Evolutionary conservation across 2,888 invertebrate genomes (phyloP).

Genomic region (Torymus auratus): DNA sequence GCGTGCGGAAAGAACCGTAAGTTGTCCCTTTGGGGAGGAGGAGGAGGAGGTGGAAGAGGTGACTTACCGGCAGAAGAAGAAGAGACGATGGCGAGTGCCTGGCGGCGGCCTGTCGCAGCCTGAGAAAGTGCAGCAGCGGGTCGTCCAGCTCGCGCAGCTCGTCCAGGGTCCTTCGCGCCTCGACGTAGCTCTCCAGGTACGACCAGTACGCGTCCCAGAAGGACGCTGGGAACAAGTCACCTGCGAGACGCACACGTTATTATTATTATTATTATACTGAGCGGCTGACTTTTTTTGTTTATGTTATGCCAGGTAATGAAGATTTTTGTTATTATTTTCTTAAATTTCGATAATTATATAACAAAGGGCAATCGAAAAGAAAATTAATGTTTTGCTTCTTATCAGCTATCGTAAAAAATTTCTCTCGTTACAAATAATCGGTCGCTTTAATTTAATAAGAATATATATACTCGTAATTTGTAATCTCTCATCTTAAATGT

Average conservation of each 20-base stretch:
- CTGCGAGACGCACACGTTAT: slow-evolving; percentile 59
- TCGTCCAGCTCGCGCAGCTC: slow-evolving; percentile 82
- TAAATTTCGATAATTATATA: too few species aligned
- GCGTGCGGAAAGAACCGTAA: slow-evolving; percentile 23
- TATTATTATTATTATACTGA: too few species aligned
- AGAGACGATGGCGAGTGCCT: slow-evolving; percentile 82
- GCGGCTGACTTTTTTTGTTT: too few species aligned
- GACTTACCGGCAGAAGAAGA: slow-evolving; percentile 84
- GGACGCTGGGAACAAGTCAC: slow-evolving; percentile 82
- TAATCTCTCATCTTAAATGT: too few species aligned
- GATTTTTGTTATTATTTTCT: too few species aligned
- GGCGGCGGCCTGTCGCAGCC: slow-evolving; percentile 82
- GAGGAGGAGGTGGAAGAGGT: not conserved
- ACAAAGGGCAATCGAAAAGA: too few species aligned
- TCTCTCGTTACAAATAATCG: not conserved
- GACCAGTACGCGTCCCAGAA: slow-evolving; percentile 83
- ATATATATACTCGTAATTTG: too few species aligned
- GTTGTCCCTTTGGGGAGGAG: not conserved
- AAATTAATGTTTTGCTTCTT: too few species aligned
- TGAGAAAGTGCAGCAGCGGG: slow-evolving; percentile 83
- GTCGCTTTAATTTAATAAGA: not conserved
- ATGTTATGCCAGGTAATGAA: too few species aligned
- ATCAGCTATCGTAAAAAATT: slow-evolving; percentile 43
- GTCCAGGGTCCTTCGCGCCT: slow-evolving; percentile 81
- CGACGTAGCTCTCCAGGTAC: slow-evolving; percentile 81